Base-by-base conservation (phyloP, 2,113 vertebrate species). In the Cettia cetti region DNA sequence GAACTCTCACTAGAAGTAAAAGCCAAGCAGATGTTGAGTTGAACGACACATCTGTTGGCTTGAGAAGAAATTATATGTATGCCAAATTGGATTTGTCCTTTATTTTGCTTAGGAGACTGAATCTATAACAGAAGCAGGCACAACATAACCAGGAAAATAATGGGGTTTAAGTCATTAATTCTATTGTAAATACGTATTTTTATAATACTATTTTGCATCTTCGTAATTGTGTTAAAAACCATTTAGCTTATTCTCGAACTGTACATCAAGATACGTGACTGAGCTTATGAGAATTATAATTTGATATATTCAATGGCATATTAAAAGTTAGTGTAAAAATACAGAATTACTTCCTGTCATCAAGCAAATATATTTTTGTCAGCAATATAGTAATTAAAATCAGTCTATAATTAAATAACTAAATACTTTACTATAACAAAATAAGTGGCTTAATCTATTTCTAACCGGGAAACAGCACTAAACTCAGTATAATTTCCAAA, bases 41-140 rank as follows among this genome's bases (percentile, higher is more conserved):
- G 74, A 97, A 96, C 92, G 92, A 95, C 85, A 95, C 97, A 97
- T 97, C 95, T 96, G 88, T 82, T 96, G 92, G 50, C 64, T 72
- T 91, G 59, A 96, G 71, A 93, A 94, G 28, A 95, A 94, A 95
- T 92, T 84, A 88, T 81, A 61, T 47, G 18, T 86, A 69, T 95
- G 65, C 37, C 90, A 94, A 97, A 95, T 82, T 97, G 45, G 69
- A 92, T 86, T 92, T 94, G 26, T 26, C 70, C 47, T 81, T 97
- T 91, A 93, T 94, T 97, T 95, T 96, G 91, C 42, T 69, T 47
- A 86, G 72, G 71, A 86, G 91, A 78, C 39, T 78, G 82, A 96
- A 95, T 90, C 84, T 90, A 71, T 53, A 90, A 88, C 54, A 85
- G 79, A 94, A 96, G 77, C 22, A 92, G 35, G 5, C 50, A 47